A percentile compares a stretch with the other conserved stretches of the same genome.
These are phyloP conservation scores for Ctenodactylus gundi DNA, from an alignment of 2,113 vertebrate species.

Conservation along the genomic window DNA sequence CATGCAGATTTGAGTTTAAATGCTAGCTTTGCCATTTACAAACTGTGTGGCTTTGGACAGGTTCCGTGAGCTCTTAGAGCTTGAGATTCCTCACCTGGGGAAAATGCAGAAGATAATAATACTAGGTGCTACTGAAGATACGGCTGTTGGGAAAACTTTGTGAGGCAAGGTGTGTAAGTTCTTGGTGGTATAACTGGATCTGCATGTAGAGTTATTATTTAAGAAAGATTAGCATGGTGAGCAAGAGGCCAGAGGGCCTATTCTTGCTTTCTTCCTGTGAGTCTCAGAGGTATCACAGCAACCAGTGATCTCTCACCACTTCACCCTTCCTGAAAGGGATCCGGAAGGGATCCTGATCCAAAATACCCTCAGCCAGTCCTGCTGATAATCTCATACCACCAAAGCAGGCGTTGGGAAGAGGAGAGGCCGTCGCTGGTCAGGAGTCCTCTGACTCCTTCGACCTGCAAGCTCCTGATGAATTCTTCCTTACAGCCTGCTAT, in stretches of 20 bases:
- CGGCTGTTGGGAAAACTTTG: not conserved
- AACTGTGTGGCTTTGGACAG: not conserved
- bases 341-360: not conserved
- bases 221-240: not conserved
- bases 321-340: not conserved
- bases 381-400: not conserved
- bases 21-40: not conserved
- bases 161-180: not conserved
- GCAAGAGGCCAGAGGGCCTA: not conserved
- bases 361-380: not conserved
- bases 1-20: not conserved
- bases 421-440: not conserved
- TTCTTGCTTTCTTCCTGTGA: not conserved
- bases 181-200: not conserved
- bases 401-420: not conserved
- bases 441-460: not conserved
- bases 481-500: not conserved
- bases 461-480: not conserved
- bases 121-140: not conserved
- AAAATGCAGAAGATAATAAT: not conserved
- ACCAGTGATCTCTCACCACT: not conserved
- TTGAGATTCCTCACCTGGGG: not conserved
- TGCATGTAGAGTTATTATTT: not conserved
- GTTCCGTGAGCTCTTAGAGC: not conserved
- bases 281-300: not conserved